Conservation (phyloP, 2,113 vertebrate genomes). For the Zosterops pallidus region DNA sequence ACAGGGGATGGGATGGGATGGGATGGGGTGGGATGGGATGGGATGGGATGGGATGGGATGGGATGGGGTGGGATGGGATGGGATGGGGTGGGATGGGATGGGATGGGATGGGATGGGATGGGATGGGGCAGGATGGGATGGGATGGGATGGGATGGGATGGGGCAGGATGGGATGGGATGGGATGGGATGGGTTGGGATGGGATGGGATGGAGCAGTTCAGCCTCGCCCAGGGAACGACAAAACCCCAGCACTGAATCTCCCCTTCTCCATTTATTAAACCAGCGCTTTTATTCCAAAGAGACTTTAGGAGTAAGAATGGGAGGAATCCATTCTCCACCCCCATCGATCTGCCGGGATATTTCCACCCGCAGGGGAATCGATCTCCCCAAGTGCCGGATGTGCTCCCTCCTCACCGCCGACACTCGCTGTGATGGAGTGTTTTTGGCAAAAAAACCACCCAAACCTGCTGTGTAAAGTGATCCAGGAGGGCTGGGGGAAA, state of each 20-base stretch:
- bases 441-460: constrained; percentile 3
- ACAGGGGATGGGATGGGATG: too few species aligned
- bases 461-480: neutral
- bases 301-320: constrained; percentile 19
- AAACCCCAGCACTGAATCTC: neutral
- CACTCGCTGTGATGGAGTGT: neutral
- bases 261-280: constrained; percentile 22
- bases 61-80: too few species aligned
- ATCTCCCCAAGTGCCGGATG: constrained; percentile 40
- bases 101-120: too few species aligned
- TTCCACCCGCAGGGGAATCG: constrained; percentile 38
- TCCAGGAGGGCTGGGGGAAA: neutral
- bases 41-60: too few species aligned
- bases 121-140: too few species aligned
- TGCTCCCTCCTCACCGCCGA: neutral
- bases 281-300: constrained; percentile 10
- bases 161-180: too few species aligned
- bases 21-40: too few species aligned
- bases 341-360: constrained; percentile 23
- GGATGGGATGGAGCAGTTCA: accelerated
- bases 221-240: neutral
- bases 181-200: too few species aligned
- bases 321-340: neutral
- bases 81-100: too few species aligned
- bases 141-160: too few species aligned